A percentile compares a stretch with the other conserved stretches of the same genome.
Evolutionary conservation across 2,888 invertebrate species (phyloP).

Genomic region (Drosophila cognata): DNA sequence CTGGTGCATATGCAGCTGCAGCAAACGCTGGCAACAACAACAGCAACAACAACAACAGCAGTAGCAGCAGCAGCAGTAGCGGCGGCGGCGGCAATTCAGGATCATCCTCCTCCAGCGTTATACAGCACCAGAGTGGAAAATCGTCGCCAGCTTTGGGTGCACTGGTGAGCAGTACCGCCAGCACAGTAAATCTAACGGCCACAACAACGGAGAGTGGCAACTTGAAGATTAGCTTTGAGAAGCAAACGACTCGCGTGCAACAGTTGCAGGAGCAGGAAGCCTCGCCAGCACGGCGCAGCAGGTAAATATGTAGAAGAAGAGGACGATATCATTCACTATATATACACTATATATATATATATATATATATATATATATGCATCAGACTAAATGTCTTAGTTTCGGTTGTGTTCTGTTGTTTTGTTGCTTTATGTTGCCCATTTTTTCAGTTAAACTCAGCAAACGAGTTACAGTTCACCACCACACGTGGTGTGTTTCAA

Average conservation of each 20-base stretch:
- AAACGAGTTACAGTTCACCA: neutral
- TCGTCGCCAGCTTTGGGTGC: conserved; percentile 75
- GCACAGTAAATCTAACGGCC: conserved; percentile 78
- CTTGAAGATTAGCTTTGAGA: conserved; percentile 87
- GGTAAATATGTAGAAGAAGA: conserved; percentile 83
- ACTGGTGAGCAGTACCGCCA: conserved; percentile 60
- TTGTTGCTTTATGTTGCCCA: conserved; percentile 51
- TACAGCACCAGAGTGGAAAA: conserved; percentile 82
- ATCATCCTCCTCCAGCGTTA: conserved; percentile 59
- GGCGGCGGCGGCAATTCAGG: conserved; percentile 21
- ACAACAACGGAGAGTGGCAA: conserved; percentile 85
- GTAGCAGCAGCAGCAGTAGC: conserved; percentile 1
- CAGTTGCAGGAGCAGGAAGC: conserved; percentile 85
- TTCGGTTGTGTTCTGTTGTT: conserved; percentile 59
- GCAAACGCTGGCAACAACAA: conserved; percentile 21
- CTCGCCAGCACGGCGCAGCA: conserved; percentile 86
- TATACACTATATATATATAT: neutral
- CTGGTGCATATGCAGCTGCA: conserved; percentile 51
- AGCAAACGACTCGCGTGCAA: conserved; percentile 85
- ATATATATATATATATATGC: neutral
- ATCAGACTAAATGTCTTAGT: conserved; percentile 1
- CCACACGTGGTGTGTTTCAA: conserved; percentile 4
- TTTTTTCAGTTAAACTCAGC: conserved; percentile 18
- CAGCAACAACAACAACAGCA: conserved; percentile 31
- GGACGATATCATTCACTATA: neutral